Conservation (phyloP, 2,888 invertebrate genomes). For the Meganola albula region DNA sequence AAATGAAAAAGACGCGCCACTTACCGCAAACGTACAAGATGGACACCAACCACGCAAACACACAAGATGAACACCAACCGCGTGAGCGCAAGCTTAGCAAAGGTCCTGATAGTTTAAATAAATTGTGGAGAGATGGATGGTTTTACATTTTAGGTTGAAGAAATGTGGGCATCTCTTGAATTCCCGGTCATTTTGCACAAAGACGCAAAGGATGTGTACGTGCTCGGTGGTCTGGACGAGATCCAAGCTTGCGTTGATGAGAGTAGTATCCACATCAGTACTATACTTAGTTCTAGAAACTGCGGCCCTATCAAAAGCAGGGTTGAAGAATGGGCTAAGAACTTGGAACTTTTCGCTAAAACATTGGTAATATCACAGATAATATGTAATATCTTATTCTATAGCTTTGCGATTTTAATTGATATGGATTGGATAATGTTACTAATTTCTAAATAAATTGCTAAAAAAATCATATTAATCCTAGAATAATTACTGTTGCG, state of each 20-base stretch:
- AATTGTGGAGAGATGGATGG: no score
- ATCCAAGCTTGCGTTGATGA: constrained; percentile 90
- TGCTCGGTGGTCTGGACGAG: constrained; percentile 91
- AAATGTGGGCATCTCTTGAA: constrained; percentile 88
- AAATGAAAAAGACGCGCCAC: no score
- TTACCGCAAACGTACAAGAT: no score
- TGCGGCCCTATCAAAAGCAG: constrained; percentile 89
- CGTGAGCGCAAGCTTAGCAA: no score
- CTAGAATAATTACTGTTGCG: not conserved
- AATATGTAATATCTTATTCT: not conserved
- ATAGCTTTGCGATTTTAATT: no score
- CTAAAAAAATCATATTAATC: no score
- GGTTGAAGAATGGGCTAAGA: constrained; percentile 89
- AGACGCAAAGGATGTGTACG: constrained; percentile 89
- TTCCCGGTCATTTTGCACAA: constrained; percentile 87
- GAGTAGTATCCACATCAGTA: constrained; percentile 90
- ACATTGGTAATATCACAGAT: constrained; percentile 83
- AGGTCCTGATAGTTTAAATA: no score
- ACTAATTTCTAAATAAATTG: no score
- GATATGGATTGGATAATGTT: no score
- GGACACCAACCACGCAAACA: no score
- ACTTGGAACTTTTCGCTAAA: constrained; percentile 86
- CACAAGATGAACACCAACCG: no score
- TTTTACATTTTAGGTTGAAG: constrained; percentile 86
- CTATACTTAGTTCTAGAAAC: constrained; percentile 90